Evolutionary conservation across 37 sponge, comb jelly and placozoan genomes (phyloP), one percentile per base, ranked within the genome.

Genomic region (Eunapius fragilis): DNA sequence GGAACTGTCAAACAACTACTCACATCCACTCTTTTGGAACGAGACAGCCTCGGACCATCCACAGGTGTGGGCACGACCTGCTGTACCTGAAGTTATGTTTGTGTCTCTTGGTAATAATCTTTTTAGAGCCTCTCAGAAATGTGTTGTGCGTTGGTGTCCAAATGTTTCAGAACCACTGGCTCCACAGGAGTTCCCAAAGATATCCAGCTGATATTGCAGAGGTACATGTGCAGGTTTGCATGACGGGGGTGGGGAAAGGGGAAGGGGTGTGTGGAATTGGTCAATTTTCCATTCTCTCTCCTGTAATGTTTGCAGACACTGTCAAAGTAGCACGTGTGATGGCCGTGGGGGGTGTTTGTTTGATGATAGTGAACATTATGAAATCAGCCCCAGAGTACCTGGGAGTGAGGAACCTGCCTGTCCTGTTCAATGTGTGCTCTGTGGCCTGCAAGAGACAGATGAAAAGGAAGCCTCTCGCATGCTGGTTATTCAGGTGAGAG

Each of bases 21-120:
- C 89, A 76, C 95, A 96, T 37, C 93, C 92, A 30, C 48, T 91
- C n/a, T 85, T 96, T 11, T 96, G 96, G 96, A 82, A 67, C 33
- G 88, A 91, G 68, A 89, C 91, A 49, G 78, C 83, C 33, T 58
- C 58, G 14, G 19, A 1, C 19, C 22, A 17, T 19, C 58, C 58
- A 10, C 58, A 58, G 58, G 58, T 58, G 14, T 13, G 47, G 58
- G 35, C 76, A 0, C 45, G 31, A 76, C 41, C 24, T 34, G 32
- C 28, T 35, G 25, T 3, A 37, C 4, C 45, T 3, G 7, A 9
- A 25, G 35, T 32, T 32, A 32, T 7, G 3, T 6, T 27, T n/a
- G n/a, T 41, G 41, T 6, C 41, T 41, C 41, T 41, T 0, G 34
- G 14, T 14, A 35, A 3, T 67, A 0, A n/a, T n/a, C n/a, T n/a